phyloP scores from a whole-genome alignment of 2,797 vertebrate species.

The Pangasius macronema region DNA sequence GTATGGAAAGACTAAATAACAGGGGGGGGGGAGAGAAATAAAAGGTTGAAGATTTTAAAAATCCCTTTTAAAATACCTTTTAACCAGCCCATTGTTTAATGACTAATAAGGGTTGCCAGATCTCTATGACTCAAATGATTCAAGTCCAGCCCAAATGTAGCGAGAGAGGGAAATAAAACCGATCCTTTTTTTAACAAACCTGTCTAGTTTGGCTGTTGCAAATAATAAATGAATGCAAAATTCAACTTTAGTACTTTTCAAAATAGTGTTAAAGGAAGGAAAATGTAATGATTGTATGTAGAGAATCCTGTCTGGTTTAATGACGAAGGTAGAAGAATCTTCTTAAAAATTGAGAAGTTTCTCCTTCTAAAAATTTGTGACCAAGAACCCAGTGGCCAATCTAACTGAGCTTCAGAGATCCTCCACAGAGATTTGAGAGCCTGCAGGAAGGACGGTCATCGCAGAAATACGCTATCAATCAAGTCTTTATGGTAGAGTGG shows the following conservation, averaged over 20 bases:
- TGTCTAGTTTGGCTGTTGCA: neutral
- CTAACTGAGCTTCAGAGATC: no score
- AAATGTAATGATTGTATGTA: neutral
- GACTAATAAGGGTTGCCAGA: neutral
- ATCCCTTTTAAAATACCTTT: neutral
- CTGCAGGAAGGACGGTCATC: no score
- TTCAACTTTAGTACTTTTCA: neutral
- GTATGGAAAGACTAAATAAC: neutral
- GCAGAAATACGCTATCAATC: no score
- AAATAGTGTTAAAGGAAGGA: neutral
- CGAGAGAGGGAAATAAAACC: neutral
- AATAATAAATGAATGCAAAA: neutral
- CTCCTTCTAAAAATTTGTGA: no score
- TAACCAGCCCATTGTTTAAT: neutral
- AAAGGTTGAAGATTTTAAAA: neutral
- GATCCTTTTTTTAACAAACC: neutral
- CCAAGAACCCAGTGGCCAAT: no score
- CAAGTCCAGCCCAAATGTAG: neutral
- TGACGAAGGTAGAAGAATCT: neutral
- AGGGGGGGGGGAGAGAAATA: neutral
- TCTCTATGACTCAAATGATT: neutral
- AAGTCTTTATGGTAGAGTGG: no score
- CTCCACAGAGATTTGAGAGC: no score
- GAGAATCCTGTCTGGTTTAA: no score
- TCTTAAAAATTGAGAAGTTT: neutral